These are phyloP conservation scores for Thaumatotibia leucotreta DNA, from an alignment of 1,140 invertebrate species.

Conservation along the genomic window DNA sequence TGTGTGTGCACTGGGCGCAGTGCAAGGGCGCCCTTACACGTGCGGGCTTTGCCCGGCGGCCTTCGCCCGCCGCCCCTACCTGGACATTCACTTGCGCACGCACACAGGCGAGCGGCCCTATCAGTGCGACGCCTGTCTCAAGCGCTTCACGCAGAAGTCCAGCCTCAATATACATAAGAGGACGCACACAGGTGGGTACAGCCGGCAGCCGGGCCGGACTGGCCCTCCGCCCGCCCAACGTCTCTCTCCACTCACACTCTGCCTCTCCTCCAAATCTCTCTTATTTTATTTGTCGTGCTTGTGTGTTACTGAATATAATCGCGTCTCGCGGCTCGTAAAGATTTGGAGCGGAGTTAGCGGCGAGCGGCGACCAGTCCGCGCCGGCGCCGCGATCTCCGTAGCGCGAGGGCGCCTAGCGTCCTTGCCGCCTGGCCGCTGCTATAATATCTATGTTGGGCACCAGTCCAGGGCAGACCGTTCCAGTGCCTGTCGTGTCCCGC, in stretches of 20 bases:
- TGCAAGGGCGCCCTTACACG: slow-evolving; percentile 79
- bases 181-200: slow-evolving; percentile 81
- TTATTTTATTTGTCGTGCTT: slow-evolving; percentile 20
- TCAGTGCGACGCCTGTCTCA: slow-evolving; percentile 83
- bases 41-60: slow-evolving; percentile 82
- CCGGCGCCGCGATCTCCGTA: slow-evolving; percentile 54
- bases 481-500: slow-evolving; percentile 84
- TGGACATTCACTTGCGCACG: slow-evolving; percentile 85
- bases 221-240: slow-evolving; percentile 57
- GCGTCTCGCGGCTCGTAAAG: slow-evolving; percentile 24
- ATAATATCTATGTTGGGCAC: slow-evolving; percentile 74
- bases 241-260: slow-evolving; percentile 42
- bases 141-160: slow-evolving; percentile 83
- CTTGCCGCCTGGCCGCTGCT: slow-evolving; percentile 63
- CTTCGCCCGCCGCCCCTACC: slow-evolving; percentile 81
- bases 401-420: slow-evolving; percentile 62
- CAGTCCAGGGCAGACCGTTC: slow-evolving; percentile 80
- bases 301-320: slow-evolving; percentile 16
- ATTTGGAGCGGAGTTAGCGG: slow-evolving; percentile 64
- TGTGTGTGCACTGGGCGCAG: slow-evolving; percentile 76
- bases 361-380: slow-evolving; percentile 69
- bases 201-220: slow-evolving; percentile 56
- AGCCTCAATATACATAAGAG: slow-evolving; percentile 86
- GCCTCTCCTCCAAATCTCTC: slow-evolving; percentile 52
- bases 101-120: slow-evolving; percentile 85